Evolutionary conservation across 2,797 vertebrate species (phyloP), one percentile per base, ranked within the genome.

Genomic region (Siniperca scherzeri): DNA sequence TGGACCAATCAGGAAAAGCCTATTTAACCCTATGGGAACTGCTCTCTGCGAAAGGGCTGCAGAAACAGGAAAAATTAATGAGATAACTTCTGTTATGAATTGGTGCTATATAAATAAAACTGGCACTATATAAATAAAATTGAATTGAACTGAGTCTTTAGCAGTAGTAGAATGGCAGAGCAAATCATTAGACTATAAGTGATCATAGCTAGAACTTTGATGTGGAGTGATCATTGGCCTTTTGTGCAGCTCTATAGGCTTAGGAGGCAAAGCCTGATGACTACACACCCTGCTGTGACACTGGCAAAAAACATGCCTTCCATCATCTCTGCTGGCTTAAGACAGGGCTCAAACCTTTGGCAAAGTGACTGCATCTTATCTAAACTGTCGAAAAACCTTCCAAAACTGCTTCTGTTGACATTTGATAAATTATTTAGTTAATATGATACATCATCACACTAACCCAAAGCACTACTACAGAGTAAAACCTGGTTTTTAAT

Each of bases 1-100:
- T 67, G 25, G 64, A 81, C 78, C 70, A 88, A 87, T 87, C 77
- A 82, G 57, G 21, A 65, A 83, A 82, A 68, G 72, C 36, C n/a
- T 60, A 73, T 80, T 81, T 75, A 77, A 33, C 27, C 57, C 44
- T 57, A 3, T 4, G 5, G 57, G 69, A 70, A 27, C 44, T 42
- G 33, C 30, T 73, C 38, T 4, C n/a, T 55, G 30, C 4, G 42
- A 85, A 81, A 77, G 70, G 75, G 68, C 75, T 82, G 84, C 66
- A 69, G 69, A 72, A 71, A 74, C 33, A 30, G 30, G 30, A 30
- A 30, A 30, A 30, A 30, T 30, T 30, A 30, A 30, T 30, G 30
- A 30, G 30, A 30, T 30, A 30, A 30, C 30, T 30, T 30, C 30
- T 2, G 30, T 30, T 30, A 30, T 30, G 30, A 30, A 30, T 30